Base-by-base conservation (phyloP, 2,797 vertebrate species). In the Acanthornis magna region DNA sequence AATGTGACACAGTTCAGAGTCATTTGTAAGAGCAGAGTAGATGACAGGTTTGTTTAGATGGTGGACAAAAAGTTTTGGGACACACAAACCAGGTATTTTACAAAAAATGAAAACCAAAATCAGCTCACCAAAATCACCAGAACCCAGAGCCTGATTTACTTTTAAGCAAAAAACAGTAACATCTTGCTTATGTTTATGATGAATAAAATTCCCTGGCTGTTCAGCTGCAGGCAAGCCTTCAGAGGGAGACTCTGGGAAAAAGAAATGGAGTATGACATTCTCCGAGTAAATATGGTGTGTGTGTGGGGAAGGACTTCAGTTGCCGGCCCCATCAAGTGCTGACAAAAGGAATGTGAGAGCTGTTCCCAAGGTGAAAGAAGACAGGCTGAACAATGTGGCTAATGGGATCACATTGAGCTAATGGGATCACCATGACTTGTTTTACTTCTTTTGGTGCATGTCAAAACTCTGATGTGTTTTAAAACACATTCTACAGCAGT, bases 281-380 rank as follows among this genome's bases (percentile, higher is more conserved):
- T 90, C 17, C 2, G 11, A 89, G 93, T 82, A 89, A 94, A 81
- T 95, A 82, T 63, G 85, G 91, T 67, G n/a, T 78, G 55, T 40
- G 76, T 34, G 84, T 48, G 40, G 63, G 79, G 92, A 95, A 96
- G 94, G 96, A 87, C 67, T 91, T 93, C 88, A 97, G 90, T 68
- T 92, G 94, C 81, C 0, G 26, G 83, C 88, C 85, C 92, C 95
- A 91, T 96, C 89, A 96, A 90, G 92, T 79, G 92, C 88, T 48
- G 63, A 97, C 81, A 87, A 91, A 96, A 95, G 94, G 97, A 97
- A 98, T 97, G 95, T 5, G 45, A 94, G 97, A 96, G 97, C 93
- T 94, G 96, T 84, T 97, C 93, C 94, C 95, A 92, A 92, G 97
- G 91, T 97, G 96, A 98, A 95, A 97, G 87, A 91, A 97, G 77